Evolutionary conservation across 2,888 invertebrate species (phyloP), one percentile per base, ranked within the genome.

Genomic region (Dynastes tityus): DNA sequence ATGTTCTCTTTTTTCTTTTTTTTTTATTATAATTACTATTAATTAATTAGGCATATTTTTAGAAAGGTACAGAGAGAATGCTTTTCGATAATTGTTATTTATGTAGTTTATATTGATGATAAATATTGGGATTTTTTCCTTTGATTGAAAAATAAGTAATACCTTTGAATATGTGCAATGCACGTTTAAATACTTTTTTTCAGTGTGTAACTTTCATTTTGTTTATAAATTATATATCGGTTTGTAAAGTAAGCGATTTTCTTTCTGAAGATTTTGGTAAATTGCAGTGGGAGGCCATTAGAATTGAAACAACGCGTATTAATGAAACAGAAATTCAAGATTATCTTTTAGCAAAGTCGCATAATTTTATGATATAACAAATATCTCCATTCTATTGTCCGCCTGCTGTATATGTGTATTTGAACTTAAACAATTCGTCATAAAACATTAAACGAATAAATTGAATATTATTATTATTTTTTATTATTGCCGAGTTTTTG

Each of bases 41-140:
- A 49, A 76, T 73, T 45, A 73, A 73, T 58, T 74, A 61, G 61
- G 61, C 61, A 55, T 61, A 73, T 77, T 77, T 64, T 78, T 77
- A 77, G 77, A 51, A 77, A 64, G 27, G 58, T 51, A 16, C 51
- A 71, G 16, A 58, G 53, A 16, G 71, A 73, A 68, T 27, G 77
- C 77, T 77, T 77, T 77, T 67, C 37, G 37, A 77, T 55, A 40
- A 68, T 68, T 68, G 51, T 65, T 68, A 68, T 68, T 68, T 68
- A 68, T 68, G 29, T 68, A 49, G 51, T 29, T 68, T 68, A 51
- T 65, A 40, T n/a, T 40, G 65, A 65, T 65, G 37, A 45, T 45
- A 22, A 22, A 64, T 64, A 64, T 64, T 32, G 64, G 37, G 37
- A 37, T 13, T 64, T 64, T 37, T 64, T 64, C 32, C 13, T 45